Base-by-base conservation (phyloP, 2,113 vertebrate species). In the Odobenus rosmarus region DNA sequence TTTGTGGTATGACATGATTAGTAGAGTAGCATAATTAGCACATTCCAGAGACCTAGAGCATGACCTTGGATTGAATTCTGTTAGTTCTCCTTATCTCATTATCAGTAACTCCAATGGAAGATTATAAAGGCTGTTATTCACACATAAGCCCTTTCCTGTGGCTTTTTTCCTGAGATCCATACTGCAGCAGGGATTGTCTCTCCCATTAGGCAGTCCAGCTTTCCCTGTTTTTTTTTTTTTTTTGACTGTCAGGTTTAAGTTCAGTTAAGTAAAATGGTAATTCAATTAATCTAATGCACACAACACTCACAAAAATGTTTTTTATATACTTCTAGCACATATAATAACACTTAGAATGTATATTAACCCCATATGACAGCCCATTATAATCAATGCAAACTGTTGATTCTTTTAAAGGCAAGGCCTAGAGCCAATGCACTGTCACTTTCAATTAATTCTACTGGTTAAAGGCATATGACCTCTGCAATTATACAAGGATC, bases 1-100 rank as follows among this genome's bases (percentile, higher is more conserved):
- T 96, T 93, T 92, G 51, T 61, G 69, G 62, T 55, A n/a, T 76
- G 90, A 64, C 64, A 39, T 33, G 64, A 96, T 90, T 93, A 97
- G 62, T 28, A 81, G 46, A 76, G 79, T 28, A n/a, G 57, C 76
- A 55, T 96, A 93, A 96, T 96, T 95, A 96, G 31, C 76, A 92
- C 90, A 72, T 81, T 82, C 76, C 39, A 8, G 59, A 93, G 71
- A 84, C 84, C 74, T 89, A 74, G 62, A 96, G 36, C 79, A 84
- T 55, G 85, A 92, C 85, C 92, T 94, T 95, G 84, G 61, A 53
- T 71, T 88, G 46, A 85, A 90, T 89, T 96, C 94, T 64, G 71
- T 51, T 90, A 57, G 19, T n/a, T 7, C 7, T 76, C 59, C 80
- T 92, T 88, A 72, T 69, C 51, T 97, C 90, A 39, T 92, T 74